phyloP scores from a whole-genome alignment of 1,140 invertebrate genomes.

The Cyclargus thomasi region DNA sequence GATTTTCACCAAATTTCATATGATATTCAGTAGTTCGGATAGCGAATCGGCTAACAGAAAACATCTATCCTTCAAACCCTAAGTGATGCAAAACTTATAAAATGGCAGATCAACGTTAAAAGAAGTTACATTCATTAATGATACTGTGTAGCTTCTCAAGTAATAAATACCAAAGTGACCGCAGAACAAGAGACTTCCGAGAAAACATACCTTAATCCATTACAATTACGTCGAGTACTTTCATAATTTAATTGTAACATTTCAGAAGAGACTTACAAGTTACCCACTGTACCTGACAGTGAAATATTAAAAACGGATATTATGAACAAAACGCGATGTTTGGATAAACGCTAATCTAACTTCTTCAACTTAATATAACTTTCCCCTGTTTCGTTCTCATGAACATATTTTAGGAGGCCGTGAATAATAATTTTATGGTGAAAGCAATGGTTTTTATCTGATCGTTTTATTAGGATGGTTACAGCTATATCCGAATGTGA shows the following conservation, averaged over 20 bases:
- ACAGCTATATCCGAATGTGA: background rate
- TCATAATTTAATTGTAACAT: background rate
- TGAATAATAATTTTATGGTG: conserved; percentile 54
- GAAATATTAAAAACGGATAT: conserved; percentile 18
- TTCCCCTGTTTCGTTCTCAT: conserved; percentile 52
- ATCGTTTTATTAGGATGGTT: background rate
- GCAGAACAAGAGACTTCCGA: no score
- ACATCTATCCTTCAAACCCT: no score
- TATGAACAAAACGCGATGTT: conserved; percentile 32
- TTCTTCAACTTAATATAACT: conserved; percentile 58
- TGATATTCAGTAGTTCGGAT: no score
- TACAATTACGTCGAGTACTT: background rate
- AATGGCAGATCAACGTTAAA: no score
- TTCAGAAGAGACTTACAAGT: conserved; percentile 1
- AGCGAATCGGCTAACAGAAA: no score
- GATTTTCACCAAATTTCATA: no score
- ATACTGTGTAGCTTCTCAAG: no score
- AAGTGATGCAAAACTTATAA: no score
- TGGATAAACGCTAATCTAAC: conserved; percentile 58
- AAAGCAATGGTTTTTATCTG: conserved; percentile 28
- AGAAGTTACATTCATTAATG: no score
- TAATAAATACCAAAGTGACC: no score
- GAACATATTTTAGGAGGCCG: conserved; percentile 51
- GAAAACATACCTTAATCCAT: background rate
- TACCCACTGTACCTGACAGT: conserved; percentile 1